Percentiles rank a stretch among this genome's conserved stretches.
Conservation (phyloP, 2,888 invertebrate species). For the Metopia argyrocephala region DNA sequence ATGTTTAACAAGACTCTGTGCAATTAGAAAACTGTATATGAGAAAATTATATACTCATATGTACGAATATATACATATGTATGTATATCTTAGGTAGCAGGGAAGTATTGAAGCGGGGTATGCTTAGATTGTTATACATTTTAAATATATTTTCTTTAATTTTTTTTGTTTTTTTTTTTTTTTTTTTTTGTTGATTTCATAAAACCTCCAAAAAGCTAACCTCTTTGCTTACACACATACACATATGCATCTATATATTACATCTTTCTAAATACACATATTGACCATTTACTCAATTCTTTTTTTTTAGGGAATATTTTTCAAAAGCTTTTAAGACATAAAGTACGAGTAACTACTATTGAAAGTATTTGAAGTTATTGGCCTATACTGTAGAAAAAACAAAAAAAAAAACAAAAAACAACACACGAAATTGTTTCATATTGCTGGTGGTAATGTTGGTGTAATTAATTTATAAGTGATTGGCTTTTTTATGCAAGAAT, state of each 20-base stretch:
- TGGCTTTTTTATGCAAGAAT: conserved; percentile 61
- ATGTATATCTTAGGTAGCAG: not conserved
- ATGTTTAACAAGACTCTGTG: not conserved
- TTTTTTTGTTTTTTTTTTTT: conserved; percentile 9
- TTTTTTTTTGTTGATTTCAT: not conserved
- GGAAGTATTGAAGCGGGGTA: no score
- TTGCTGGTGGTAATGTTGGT: conserved; percentile 17
- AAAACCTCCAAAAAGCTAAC: conserved; percentile 29
- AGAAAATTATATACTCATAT: no score
- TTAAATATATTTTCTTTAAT: conserved; percentile 24
- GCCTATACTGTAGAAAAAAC: not conserved
- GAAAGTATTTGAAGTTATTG: not conserved
- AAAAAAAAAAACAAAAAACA: not conserved
- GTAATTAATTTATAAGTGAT: conserved; percentile 61
- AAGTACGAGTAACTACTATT: conserved; percentile 21
- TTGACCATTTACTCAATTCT: conserved; percentile 50
- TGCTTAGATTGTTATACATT: conserved; percentile 12
- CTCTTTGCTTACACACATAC: conserved; percentile 38
- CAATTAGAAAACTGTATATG: not conserved
- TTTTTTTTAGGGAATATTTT: conserved; percentile 46
- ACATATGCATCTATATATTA: not conserved
- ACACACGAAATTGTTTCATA: not conserved
- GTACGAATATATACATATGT: not conserved
- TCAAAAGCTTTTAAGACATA: conserved; percentile 28
- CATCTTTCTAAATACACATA: not conserved